Evolutionary conservation across 2,113 vertebrate genomes (phyloP).

Genomic region (Tetraodon nigroviridis): DNA sequence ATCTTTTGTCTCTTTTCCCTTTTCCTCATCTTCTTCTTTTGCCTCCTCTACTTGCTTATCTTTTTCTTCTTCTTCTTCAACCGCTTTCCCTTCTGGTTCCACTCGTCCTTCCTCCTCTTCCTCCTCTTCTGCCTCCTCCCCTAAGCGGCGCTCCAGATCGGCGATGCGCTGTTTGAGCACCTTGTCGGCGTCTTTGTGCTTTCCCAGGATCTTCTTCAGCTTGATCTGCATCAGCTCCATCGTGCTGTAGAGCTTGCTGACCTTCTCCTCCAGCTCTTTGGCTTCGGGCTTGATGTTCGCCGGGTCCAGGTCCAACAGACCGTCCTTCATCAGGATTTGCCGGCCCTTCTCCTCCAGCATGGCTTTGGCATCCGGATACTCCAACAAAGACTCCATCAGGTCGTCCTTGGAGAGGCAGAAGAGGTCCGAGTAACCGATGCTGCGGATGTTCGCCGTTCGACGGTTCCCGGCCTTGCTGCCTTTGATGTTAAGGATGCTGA

Average conservation of each 20-base stretch:
- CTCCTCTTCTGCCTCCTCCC: slow-evolving; percentile 66
- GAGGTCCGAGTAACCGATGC: slow-evolving; percentile 93
- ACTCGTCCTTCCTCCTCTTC: slow-evolving; percentile 54
- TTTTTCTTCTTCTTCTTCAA: slow-evolving; percentile 3
- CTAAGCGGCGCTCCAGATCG: slow-evolving; percentile 77
- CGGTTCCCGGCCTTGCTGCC: slow-evolving; percentile 96
- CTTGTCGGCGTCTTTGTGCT: slow-evolving; percentile 76
- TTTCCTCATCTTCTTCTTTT: slow-evolving; percentile 12
- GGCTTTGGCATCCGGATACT: slow-evolving; percentile 93
- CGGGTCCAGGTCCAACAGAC: slow-evolving; percentile 84
- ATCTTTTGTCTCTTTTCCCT: slow-evolving; percentile 2
- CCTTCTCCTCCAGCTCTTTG: slow-evolving; percentile 86
- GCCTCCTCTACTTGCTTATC: slow-evolving; percentile 8
- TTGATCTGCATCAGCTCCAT: slow-evolving; percentile 84
- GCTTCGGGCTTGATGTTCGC: slow-evolving; percentile 82
- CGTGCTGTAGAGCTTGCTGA: slow-evolving; percentile 76
- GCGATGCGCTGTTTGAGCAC: slow-evolving; percentile 78
- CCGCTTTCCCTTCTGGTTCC: slow-evolving; percentile 18
- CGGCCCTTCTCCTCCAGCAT: slow-evolving; percentile 95
- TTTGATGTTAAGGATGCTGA: slow-evolving; percentile 97
- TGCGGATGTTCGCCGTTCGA: slow-evolving; percentile 94
- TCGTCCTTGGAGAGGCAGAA: slow-evolving; percentile 97
- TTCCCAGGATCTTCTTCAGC: slow-evolving; percentile 82
- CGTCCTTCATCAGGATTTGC: slow-evolving; percentile 93
- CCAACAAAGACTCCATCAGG: slow-evolving; percentile 90